phyloP scores from a whole-genome alignment of 2,888 invertebrate genomes.

The Xanthorhoe spadicearia region DNA sequence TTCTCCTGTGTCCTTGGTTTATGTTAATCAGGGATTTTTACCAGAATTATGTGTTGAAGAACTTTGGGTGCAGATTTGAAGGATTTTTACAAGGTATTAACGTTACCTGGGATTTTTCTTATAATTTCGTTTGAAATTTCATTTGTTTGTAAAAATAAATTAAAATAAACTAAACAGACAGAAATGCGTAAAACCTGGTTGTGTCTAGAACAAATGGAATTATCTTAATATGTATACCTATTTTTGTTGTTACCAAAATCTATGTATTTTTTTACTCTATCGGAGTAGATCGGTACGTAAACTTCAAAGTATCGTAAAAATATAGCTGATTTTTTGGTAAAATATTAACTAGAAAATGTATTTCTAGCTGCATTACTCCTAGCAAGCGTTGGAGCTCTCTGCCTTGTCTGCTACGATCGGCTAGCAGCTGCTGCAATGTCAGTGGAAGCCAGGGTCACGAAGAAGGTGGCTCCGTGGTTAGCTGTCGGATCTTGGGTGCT shows the following conservation, averaged over 20 bases:
- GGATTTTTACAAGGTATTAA: conserved; percentile 90
- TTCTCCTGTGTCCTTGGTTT: conserved; percentile 90
- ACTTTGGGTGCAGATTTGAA: conserved; percentile 90
- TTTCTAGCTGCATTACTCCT: conserved; percentile 87
- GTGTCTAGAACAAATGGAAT: too few relatives aligned
- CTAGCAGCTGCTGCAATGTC: conserved; percentile 92
- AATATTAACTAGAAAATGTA: background rate
- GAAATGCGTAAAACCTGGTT: too few relatives aligned
- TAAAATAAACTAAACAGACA: too few relatives aligned
- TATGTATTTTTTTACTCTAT: too few relatives aligned
- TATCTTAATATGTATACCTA: too few relatives aligned
- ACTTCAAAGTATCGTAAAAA: too few relatives aligned
- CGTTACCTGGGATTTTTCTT: background rate
- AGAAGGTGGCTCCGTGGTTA: conserved; percentile 86
- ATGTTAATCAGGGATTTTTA: conserved; percentile 90
- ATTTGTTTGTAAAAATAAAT: too few relatives aligned
- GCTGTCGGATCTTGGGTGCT: conserved; percentile 88
- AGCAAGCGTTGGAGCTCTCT: conserved; percentile 90
- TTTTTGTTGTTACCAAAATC: too few relatives aligned
- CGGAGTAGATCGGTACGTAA: too few relatives aligned
- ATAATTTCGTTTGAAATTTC: background rate
- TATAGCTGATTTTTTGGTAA: too few relatives aligned
- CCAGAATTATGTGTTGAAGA: conserved; percentile 90
- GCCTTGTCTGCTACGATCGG: conserved; percentile 92
- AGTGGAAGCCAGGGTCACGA: conserved; percentile 88